phyloP scores from a whole-genome alignment of 2,113 vertebrate species.

The Collichthys lucidus region DNA sequence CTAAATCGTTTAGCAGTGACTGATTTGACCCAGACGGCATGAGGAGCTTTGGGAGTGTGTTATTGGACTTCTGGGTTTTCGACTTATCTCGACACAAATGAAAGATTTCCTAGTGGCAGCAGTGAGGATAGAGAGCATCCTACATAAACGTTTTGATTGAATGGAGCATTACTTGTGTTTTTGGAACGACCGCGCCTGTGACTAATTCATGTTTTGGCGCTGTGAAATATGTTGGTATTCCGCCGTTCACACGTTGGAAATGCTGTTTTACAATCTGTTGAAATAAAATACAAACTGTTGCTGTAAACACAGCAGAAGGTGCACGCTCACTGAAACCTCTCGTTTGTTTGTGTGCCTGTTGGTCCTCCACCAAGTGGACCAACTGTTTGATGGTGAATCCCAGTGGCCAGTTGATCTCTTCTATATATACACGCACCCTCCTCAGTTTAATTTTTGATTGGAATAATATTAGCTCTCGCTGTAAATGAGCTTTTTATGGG shows the following conservation, averaged over 20 bases:
- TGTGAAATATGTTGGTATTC: slow-evolving; percentile 32
- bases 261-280: slow-evolving; percentile 18
- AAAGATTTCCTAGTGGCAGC: slow-evolving; percentile 8
- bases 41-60: slow-evolving; percentile 11
- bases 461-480: neutral
- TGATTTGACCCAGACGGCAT: slow-evolving; percentile 26
- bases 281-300: slow-evolving; percentile 15
- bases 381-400: neutral
- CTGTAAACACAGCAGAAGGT: slow-evolving; percentile 48
- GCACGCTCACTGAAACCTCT: neutral
- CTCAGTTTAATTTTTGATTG: neutral
- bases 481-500: neutral
- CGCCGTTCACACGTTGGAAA: slow-evolving; percentile 32
- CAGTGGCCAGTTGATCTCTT: neutral
- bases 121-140: neutral
- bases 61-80: slow-evolving; percentile 22
- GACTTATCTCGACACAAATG: neutral
- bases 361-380: neutral
- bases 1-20: slow-evolving; percentile 17
- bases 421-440: neutral
- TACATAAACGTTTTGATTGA: neutral
- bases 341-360: neutral
- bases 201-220: slow-evolving; percentile 1
- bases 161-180: neutral
- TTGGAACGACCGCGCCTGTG: neutral